Base-by-base conservation (phyloP, 2,888 invertebrate species). In the Keiferia lycopersicella region DNA sequence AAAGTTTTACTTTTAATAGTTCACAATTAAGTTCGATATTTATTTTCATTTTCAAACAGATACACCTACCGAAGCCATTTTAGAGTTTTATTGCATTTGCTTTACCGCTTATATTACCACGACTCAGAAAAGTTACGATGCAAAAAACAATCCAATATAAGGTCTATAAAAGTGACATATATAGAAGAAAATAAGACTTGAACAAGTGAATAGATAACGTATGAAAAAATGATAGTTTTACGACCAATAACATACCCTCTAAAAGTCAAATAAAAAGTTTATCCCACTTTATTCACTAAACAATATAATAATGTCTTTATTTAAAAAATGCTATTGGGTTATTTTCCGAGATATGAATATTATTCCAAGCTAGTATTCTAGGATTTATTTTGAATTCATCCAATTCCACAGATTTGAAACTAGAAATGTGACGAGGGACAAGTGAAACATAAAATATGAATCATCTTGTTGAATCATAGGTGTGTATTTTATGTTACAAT, bases 231-330 rank as follows among this genome's bases (percentile, higher is more conserved):
- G 79, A 80, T 81, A 77, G 77, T 82, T 84, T 84, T 83, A 84
- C 80, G 83, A 76, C 70, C 77, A 77, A 83, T 83, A 82, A 83
- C 78, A 78, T 81, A 79, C 81, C 80, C 79, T 81, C 73, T 72
- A 74, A 75, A 80, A 83, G 79, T 80, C 79, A 78, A 83, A 84
- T 83, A 83, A 83, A 83, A 82, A 72, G 76, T 77, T 56, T 76
- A 80, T 79, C 75, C 73, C 73, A 79, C 80, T 80, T 80, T 81
- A 82, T 79, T 71, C 74, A 73, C 70, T 71, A 73, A 71, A 68
- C 67, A 73, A 74, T 75, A 20, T 20, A 20, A 20, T 22, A 22
- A 22, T 22, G 14, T 4, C 18, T 18, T 50, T 50, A 11, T 50
- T 50, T 20, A 0, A 50, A 12, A 0, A 8, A 50, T 50, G 20